Evolutionary conservation across 2,888 invertebrate genomes (phyloP).

Genomic region (Drosophila suboccidentalis): DNA sequence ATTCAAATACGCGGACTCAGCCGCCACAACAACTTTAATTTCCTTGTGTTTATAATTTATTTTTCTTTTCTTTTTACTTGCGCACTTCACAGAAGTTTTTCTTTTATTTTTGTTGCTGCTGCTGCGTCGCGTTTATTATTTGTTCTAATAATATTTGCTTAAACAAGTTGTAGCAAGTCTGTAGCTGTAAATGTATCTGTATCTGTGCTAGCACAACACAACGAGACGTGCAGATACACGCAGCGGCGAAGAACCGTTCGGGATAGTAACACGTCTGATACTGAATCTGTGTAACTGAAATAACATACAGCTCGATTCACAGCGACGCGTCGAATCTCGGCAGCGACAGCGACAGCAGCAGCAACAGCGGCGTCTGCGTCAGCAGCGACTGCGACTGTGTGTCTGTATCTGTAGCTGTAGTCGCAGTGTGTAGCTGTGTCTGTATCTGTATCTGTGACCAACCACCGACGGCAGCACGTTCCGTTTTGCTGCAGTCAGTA

Average conservation of each 20-base stretch:
- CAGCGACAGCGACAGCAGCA: conserved; percentile 22
- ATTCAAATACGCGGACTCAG: conserved; percentile 45
- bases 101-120: conserved; percentile 26
- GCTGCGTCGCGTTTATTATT: conserved; percentile 62
- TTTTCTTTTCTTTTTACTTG: conserved; percentile 14
- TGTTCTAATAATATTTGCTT: conserved; percentile 76
- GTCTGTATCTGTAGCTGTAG: conserved; percentile 13
- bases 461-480: conserved; percentile 65
- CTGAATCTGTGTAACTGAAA: conserved; percentile 86
- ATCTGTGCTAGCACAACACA: conserved; percentile 55
- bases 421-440: conserved; percentile 6
- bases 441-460: conserved; percentile 55
- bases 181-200: conserved; percentile 17
- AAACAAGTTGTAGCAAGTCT: conserved; percentile 62
- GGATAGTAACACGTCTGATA: conserved; percentile 85
- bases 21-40: conserved; percentile 52
- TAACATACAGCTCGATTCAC: conserved; percentile 84
- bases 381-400: conserved; percentile 19
- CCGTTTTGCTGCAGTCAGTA: conserved; percentile 76
- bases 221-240: conserved; percentile 46
- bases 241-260: conserved; percentile 82
- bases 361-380: conserved; percentile 19
- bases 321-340: conserved; percentile 62
- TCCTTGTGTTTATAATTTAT: conserved; percentile 9
- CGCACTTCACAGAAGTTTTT: conserved; percentile 51